Conservation (phyloP, 2,113 vertebrate species). For the Eudorcas thomsonii region DNA sequence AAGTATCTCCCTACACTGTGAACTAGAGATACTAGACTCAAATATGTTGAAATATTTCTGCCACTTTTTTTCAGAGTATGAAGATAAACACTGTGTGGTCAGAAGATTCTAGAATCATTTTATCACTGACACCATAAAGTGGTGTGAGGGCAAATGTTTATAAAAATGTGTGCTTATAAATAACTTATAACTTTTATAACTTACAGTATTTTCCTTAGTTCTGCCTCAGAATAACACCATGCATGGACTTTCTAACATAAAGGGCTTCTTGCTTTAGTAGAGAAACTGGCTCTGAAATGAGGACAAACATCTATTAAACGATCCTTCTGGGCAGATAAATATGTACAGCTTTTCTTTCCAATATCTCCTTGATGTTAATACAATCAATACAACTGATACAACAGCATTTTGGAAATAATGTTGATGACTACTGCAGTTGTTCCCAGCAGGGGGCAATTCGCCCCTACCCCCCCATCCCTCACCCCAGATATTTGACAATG, state of each 20-base stretch:
- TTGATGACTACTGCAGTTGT: not conserved
- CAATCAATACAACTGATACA: not conserved
- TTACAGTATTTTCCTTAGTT: not conserved
- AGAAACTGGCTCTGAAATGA: not conserved
- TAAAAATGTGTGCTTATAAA: not conserved
- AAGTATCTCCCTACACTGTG: not conserved
- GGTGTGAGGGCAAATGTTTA: not conserved
- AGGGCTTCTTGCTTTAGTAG: not conserved
- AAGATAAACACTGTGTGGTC: not conserved
- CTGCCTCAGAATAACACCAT: not conserved
- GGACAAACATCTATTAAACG: not conserved
- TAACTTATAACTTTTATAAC: not conserved
- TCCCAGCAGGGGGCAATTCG: not conserved
- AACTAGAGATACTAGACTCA: not conserved
- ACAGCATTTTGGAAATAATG: not conserved
- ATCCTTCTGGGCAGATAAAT: not conserved
- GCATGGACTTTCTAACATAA: not conserved
- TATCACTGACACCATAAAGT: not conserved
- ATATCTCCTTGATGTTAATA: not conserved
- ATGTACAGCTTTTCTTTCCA: not conserved
- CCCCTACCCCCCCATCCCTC: accelerated
- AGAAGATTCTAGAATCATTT: not conserved
- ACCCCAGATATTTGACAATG: not conserved
- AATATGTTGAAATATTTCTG: not conserved
- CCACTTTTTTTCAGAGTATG: not conserved